Percentiles rank a stretch among this genome's conserved stretches.
These are phyloP conservation scores for Catocala fraxini DNA, from an alignment of 2,888 invertebrate species.

Conservation along the genomic window DNA sequence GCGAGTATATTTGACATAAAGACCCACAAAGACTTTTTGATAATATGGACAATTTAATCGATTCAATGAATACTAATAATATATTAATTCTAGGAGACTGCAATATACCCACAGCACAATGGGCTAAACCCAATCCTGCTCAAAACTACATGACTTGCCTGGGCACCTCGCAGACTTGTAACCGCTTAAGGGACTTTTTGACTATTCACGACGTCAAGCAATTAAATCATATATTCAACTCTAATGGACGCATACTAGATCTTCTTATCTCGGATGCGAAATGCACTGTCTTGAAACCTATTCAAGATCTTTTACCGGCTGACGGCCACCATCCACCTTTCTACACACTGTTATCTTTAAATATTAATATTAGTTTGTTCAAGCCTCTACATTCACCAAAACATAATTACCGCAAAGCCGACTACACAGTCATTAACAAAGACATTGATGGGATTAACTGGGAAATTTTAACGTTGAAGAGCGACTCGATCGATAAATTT, in stretches of 20 bases:
- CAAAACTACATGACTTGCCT: neutral
- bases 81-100: conserved; percentile 6
- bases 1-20: too few species aligned
- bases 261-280: conserved; percentile 3
- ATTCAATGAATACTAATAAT: neutral
- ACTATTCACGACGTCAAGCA: conserved; percentile 2
- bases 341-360: neutral
- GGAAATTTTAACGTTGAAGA: neutral
- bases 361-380: neutral
- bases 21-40: too few species aligned
- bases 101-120: conserved; percentile 3
- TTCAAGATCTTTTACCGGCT: neutral
- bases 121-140: neutral
- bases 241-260: conserved; percentile 5
- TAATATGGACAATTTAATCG: neutral
- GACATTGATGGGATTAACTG: conserved; percentile 6
- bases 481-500: neutral
- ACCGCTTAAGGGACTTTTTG: conserved; percentile 6
- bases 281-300: neutral
- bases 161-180: neutral
- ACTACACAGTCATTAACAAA: conserved; percentile 3
- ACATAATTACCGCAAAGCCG: conserved; percentile 8
- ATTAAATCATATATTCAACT: conserved; percentile 11
- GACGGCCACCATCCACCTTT: conserved; percentile 13
- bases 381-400: neutral